A percentile compares a stretch with the other conserved stretches of the same genome.
Evolutionary conservation across 37 sponge, comb jelly and placozoan species (phyloP).

Genomic region (Cliona cf. orientalis): DNA sequence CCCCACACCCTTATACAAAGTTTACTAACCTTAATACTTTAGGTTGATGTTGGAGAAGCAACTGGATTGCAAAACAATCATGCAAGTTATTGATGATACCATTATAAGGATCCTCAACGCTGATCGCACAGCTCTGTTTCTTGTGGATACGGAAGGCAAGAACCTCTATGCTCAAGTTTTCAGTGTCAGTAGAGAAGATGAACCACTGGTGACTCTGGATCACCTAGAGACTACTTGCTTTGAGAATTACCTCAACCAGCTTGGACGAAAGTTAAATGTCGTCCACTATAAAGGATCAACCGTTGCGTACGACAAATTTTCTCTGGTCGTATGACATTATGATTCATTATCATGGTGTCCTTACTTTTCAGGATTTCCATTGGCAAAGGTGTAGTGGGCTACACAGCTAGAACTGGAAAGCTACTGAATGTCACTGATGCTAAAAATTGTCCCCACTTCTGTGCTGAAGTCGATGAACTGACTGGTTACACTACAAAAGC

Average conservation of each 20-base stretch:
- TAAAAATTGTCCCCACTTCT: constrained; percentile 29
- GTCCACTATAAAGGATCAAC: constrained; percentile 9
- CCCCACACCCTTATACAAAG: no score
- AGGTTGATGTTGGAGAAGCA: neutral
- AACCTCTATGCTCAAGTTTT: constrained; percentile 7
- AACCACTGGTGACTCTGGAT: neutral
- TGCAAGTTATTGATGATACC: neutral
- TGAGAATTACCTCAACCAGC: neutral
- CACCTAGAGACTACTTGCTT: neutral
- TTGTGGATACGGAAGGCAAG: neutral
- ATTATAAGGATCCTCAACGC: neutral
- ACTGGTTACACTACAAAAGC: constrained; percentile 61
- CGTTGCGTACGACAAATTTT: neutral
- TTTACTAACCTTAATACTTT: no score
- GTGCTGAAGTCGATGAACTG: constrained; percentile 53
- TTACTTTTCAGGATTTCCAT: constrained; percentile 46
- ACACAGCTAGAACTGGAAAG: constrained; percentile 38
- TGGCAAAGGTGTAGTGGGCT: constrained; percentile 46
- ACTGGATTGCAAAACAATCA: neutral
- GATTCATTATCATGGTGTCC: neutral
- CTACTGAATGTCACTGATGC: constrained; percentile 31
- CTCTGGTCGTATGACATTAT: neutral
- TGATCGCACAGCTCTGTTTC: constrained; percentile 8
- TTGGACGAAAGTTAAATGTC: neutral
- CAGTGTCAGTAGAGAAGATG: constrained; percentile 3